Conservation (phyloP, 2,797 vertebrate species). For the Paramormyrops hopkinsi region DNA sequence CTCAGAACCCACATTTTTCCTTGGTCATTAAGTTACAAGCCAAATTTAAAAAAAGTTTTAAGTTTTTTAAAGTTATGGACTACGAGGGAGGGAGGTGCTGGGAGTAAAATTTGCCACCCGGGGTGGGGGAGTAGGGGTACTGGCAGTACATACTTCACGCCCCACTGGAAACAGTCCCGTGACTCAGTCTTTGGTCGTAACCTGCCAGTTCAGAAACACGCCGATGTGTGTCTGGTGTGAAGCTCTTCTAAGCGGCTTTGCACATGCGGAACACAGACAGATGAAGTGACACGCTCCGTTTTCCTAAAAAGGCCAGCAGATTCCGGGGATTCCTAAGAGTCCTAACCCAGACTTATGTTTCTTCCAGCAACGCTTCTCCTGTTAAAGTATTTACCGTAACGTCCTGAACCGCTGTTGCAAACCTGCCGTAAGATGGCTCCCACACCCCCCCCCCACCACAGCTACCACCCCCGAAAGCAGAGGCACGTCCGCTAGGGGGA, state of each 20-base stretch:
- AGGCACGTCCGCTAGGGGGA: neutral
- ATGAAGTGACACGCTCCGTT: neutral
- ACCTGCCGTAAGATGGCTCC: neutral
- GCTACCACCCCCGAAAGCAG: neutral
- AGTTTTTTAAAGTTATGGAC: neutral
- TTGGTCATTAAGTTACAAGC: neutral
- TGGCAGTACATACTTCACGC: neutral
- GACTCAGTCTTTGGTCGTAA: neutral
- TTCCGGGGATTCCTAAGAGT: constrained; percentile 5
- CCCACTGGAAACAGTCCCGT: neutral
- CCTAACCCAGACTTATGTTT: neutral
- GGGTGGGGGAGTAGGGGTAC: neutral
- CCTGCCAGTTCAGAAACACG: neutral
- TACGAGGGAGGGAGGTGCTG: neutral
- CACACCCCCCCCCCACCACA: neutral
- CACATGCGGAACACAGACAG: neutral
- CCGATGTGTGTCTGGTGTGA: neutral
- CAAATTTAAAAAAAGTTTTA: neutral
- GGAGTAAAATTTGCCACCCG: neutral
- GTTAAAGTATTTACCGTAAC: neutral
- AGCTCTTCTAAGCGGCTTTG: neutral
- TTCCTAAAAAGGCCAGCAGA: neutral
- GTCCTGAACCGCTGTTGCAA: neutral
- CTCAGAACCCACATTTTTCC: neutral
- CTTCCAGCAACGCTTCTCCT: neutral